Percentiles rank a stretch among this genome's conserved stretches.
Evolutionary conservation across 2,113 vertebrate species (phyloP).

Genomic region (Alexandromys fortis): DNA sequence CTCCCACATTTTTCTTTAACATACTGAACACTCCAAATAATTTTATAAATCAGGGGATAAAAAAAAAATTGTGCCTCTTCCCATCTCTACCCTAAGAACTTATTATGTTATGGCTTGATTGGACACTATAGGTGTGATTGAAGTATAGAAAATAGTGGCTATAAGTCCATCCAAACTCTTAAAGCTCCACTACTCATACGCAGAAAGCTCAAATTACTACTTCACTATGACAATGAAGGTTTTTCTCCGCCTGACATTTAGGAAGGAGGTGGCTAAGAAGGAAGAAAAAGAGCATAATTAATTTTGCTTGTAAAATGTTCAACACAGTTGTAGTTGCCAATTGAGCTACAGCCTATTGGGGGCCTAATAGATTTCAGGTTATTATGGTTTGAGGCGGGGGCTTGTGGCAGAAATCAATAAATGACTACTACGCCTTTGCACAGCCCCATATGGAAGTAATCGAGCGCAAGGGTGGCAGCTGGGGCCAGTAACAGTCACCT

Average conservation of each 20-base stretch:
- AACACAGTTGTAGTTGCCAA: conserved; percentile 82
- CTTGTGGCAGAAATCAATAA: conserved; percentile 84
- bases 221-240: conserved; percentile 66
- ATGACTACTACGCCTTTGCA: conserved; percentile 85
- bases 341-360: conserved; percentile 75
- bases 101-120: conserved; percentile 17
- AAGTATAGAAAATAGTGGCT: conserved; percentile 70
- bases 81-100: neutral
- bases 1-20: neutral
- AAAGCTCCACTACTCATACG: conserved; percentile 77
- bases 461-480: conserved; percentile 96
- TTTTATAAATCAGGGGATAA: conserved; percentile 54
- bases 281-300: conserved; percentile 82
- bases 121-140: conserved; percentile 64
- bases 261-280: conserved; percentile 77
- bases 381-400: conserved; percentile 77
- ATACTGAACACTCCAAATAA: conserved; percentile 49
- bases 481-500: conserved; percentile 98
- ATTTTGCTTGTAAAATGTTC: conserved; percentile 86
- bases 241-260: conserved; percentile 82
- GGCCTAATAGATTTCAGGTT: conserved; percentile 85
- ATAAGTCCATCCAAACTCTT: conserved; percentile 78
- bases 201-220: conserved; percentile 80
- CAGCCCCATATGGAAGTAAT: conserved; percentile 97
- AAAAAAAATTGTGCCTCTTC: conserved; percentile 21